Percentiles rank a stretch among this genome's conserved stretches.
phyloP scores from a whole-genome alignment of 2,797 vertebrate species.

The Capromys pilorides region DNA sequence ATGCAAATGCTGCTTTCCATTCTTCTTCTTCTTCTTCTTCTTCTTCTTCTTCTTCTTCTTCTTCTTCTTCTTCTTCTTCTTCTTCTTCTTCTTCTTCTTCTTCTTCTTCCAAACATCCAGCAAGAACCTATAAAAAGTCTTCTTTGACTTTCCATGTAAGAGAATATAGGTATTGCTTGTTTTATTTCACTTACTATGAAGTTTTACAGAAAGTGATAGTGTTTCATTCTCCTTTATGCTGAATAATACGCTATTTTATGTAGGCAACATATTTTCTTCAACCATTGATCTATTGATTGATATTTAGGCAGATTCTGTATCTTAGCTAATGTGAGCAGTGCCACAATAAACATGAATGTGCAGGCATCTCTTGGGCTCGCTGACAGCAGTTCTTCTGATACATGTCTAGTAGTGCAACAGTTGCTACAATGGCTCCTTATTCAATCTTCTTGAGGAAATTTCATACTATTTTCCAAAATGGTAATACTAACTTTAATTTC shows the following conservation, averaged over 20 bases:
- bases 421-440: neutral
- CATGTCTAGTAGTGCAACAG: neutral
- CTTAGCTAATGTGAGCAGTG: neutral
- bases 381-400: neutral
- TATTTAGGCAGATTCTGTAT: neutral
- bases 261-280: neutral
- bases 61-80: too few species aligned
- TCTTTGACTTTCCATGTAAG: neutral
- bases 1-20: neutral
- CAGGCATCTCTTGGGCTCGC: neutral
- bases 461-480: neutral
- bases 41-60: too few species aligned
- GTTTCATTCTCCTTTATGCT: neutral
- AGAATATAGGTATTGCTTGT: neutral
- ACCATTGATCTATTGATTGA: neutral
- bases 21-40: too few species aligned
- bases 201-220: neutral
- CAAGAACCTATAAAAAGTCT: neutral
- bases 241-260: neutral
- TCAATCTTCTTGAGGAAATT: neutral
- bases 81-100: neutral
- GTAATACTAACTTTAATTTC: neutral
- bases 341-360: neutral
- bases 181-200: neutral
- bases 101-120: neutral